Evolutionary conservation across 2,888 invertebrate species (phyloP).

Genomic region (Troides oblongomaculatus): DNA sequence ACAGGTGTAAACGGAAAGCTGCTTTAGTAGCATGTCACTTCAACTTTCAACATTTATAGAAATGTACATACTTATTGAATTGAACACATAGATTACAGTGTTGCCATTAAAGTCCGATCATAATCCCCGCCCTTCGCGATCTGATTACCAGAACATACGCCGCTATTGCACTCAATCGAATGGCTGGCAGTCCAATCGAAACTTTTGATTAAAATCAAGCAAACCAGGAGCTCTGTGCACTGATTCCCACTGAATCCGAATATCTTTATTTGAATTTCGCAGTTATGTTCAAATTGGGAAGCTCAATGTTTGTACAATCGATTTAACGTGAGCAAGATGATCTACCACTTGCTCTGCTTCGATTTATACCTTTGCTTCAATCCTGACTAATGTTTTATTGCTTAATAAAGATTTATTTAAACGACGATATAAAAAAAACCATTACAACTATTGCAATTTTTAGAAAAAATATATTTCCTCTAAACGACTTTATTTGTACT

Average conservation of each 20-base stretch:
- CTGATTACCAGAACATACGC: conserved; percentile 40
- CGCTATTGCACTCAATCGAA: conserved; percentile 60
- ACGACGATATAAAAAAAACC: no score
- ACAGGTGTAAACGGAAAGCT: conserved; percentile 40
- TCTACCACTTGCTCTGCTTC: conserved; percentile 1
- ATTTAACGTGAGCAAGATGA: conserved; percentile 41
- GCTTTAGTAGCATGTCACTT: conserved; percentile 41
- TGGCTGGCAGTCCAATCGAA: conserved; percentile 72
- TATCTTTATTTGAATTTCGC: conserved; percentile 74
- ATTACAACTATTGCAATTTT: no score
- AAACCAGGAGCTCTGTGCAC: conserved; percentile 59
- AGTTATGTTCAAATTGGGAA: conserved; percentile 63
- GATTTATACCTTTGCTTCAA: neutral
- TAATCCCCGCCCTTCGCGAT: conserved; percentile 42
- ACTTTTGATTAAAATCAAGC: conserved; percentile 80
- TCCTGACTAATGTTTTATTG: neutral
- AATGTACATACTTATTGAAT: conserved; percentile 70
- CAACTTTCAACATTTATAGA: conserved; percentile 67
- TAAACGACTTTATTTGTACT: neutral
- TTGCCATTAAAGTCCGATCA: conserved; percentile 66
- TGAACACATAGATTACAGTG: conserved; percentile 64
- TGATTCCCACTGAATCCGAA: conserved; percentile 60
- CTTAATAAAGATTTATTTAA: neutral
- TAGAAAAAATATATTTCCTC: neutral
- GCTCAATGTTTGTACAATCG: conserved; percentile 64